Conservation (phyloP, 2,888 invertebrate genomes). For the Melanostoma mellinum region DNA sequence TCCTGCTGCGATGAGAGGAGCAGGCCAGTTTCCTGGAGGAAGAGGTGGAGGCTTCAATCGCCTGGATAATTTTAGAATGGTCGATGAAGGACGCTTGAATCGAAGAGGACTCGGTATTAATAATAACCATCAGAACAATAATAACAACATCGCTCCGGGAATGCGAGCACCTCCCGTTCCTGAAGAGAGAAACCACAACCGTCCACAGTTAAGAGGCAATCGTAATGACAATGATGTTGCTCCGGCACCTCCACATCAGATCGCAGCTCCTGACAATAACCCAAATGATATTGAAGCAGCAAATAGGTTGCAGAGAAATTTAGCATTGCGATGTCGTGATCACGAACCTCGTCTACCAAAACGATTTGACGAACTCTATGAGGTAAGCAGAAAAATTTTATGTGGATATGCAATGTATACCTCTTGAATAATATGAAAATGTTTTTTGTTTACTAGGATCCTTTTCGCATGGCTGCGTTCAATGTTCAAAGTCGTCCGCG, state of each 20-base stretch:
- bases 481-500: slow-evolving; percentile 80
- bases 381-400: slow-evolving; percentile 75
- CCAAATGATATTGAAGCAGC: slow-evolving; percentile 79
- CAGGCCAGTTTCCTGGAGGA: slow-evolving; percentile 62
- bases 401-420: no score
- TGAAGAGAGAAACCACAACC: slow-evolving; percentile 76
- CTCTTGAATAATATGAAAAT: neutral
- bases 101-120: slow-evolving; percentile 79
- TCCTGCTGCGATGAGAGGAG: slow-evolving; percentile 56
- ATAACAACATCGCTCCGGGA: slow-evolving; percentile 78
- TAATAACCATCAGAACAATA: slow-evolving; percentile 78
- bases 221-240: slow-evolving; percentile 74
- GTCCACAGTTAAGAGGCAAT: slow-evolving; percentile 67
- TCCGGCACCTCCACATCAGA: slow-evolving; percentile 47
- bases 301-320: slow-evolving; percentile 80
- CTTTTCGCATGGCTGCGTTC: slow-evolving; percentile 85
- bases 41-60: slow-evolving; percentile 73
- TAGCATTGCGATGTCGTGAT: slow-evolving; percentile 80
- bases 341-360: slow-evolving; percentile 80
- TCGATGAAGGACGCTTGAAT: slow-evolving; percentile 77
- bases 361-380: slow-evolving; percentile 81
- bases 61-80: slow-evolving; percentile 74
- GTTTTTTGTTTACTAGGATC: slow-evolving; percentile 76
- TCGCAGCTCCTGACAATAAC: slow-evolving; percentile 72
- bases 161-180: slow-evolving; percentile 74